These are phyloP conservation scores for Leptarthrus brevirostris DNA, from an alignment of 2,888 invertebrate species.

Conservation along the genomic window DNA sequence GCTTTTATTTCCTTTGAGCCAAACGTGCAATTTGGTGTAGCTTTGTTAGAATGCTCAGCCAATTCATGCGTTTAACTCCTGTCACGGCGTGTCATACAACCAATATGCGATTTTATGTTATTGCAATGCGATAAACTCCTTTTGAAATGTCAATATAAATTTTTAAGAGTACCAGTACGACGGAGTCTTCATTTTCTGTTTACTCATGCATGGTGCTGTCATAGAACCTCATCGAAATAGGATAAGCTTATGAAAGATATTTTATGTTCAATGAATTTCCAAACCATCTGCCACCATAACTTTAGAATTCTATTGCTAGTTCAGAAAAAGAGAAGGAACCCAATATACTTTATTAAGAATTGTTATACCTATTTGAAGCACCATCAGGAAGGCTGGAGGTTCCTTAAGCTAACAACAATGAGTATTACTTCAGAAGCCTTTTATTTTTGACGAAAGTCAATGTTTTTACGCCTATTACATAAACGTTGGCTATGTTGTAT, in stretches of 20 bases:
- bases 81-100: constrained; percentile 8
- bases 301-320: too few relatives aligned
- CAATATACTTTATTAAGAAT: too few relatives aligned
- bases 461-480: too few relatives aligned
- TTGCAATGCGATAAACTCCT: constrained; percentile 10
- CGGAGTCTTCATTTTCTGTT: constrained; percentile 17
- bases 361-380: too few relatives aligned
- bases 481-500: too few relatives aligned
- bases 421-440: too few relatives aligned
- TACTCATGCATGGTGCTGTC: neutral
- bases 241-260: neutral
- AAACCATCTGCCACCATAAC: constrained; percentile 18
- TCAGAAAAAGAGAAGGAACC: too few relatives aligned
- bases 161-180: neutral
- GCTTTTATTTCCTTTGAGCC: constrained; percentile 27
- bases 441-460: too few relatives aligned
- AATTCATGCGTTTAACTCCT: constrained; percentile 22
- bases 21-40: constrained; percentile 4
- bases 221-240: constrained; percentile 23
- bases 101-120: constrained; percentile 21
- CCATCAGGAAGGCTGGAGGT: too few relatives aligned
- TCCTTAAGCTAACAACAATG: too few relatives aligned
- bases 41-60: constrained; percentile 2
- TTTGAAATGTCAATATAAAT: constrained; percentile 7
- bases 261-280: constrained; percentile 17